Conservation (phyloP, 2,888 invertebrate genomes). For the Aporophyla nigra region DNA sequence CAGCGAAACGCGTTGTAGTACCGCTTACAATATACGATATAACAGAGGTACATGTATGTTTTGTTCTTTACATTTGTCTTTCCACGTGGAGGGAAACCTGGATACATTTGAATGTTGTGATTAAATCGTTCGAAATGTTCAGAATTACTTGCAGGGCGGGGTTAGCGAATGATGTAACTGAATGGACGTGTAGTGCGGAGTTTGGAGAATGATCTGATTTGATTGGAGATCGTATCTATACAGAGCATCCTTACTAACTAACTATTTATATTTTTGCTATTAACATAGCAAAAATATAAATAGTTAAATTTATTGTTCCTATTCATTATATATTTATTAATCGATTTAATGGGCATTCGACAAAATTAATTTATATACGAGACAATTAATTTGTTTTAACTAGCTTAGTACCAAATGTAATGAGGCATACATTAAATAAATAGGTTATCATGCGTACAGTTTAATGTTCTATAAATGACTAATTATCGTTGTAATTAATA, state of each 20-base stretch:
- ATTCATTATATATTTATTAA: neutral
- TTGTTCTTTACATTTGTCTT: constrained; percentile 25
- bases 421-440: constrained; percentile 28
- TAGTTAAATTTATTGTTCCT: neutral
- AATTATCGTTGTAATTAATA: neutral
- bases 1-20: constrained; percentile 40
- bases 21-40: constrained; percentile 24
- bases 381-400: constrained; percentile 37
- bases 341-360: neutral
- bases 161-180: neutral
- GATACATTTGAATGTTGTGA: neutral
- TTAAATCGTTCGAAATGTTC: neutral
- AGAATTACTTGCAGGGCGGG: neutral
- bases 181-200: too few species aligned
- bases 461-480: constrained; percentile 16
- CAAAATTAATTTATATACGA: constrained; percentile 25
- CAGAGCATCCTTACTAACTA: too few species aligned
- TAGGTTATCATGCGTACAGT: neutral
- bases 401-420: constrained; percentile 28
- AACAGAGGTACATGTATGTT: constrained; percentile 26
- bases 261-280: too few species aligned
- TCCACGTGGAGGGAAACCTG: neutral
- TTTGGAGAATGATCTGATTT: neutral
- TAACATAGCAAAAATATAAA: neutral
- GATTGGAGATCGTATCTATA: neutral